Evolutionary conservation across 2,113 vertebrate species (phyloP).

Genomic region (Osmerus eperlanus): DNA sequence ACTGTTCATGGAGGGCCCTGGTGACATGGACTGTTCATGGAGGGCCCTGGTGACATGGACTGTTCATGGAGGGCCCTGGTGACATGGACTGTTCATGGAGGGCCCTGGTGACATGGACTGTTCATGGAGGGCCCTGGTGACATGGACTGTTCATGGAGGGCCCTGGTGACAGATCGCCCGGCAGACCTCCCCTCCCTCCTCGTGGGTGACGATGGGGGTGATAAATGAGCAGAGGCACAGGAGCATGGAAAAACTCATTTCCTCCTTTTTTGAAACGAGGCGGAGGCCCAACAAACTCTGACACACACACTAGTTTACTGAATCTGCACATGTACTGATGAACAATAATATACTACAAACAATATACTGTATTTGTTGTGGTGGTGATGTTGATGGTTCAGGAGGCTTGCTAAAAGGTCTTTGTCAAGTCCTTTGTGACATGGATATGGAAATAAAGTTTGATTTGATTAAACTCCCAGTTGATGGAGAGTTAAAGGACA

Average conservation of each 20-base stretch:
- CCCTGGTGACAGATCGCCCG: conserved; percentile 41
- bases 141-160: background rate
- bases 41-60: conserved; percentile 24
- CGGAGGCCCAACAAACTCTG: conserved; percentile 5
- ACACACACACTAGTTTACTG: background rate
- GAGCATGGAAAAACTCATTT: conserved; percentile 46
- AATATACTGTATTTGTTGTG: no score
- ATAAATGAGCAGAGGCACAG: conserved; percentile 48
- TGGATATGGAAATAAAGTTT: background rate
- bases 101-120: conserved; percentile 5
- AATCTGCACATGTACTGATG: no score
- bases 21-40: background rate
- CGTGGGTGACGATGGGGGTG: conserved; percentile 44
- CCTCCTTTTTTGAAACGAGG: conserved; percentile 31
- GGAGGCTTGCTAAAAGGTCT: background rate
- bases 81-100: background rate
- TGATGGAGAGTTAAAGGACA: no score
- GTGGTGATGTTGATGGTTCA: background rate
- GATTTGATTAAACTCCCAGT: no score
- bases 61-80: no score
- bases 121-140: conserved; percentile 25
- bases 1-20: no score
- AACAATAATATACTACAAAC: no score
- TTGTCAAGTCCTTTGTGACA: background rate
- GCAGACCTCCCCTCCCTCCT: conserved; percentile 35